phyloP scores from a whole-genome alignment of 2,113 vertebrate species.

The Poeciliopsis retropinna region DNA sequence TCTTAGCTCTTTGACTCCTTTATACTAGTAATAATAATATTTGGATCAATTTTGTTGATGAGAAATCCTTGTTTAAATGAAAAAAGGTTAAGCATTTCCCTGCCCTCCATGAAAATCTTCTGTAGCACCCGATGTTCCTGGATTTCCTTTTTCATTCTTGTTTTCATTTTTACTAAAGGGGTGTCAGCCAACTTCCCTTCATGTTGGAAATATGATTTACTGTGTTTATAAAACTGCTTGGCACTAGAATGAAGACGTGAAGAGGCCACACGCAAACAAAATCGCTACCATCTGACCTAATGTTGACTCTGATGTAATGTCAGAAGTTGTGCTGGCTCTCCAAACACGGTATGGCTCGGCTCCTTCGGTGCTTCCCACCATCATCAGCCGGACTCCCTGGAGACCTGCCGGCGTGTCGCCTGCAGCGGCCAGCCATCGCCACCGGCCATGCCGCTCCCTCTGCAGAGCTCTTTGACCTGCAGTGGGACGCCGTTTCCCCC shows the following conservation, averaged over 20 bases:
- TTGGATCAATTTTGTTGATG: not conserved
- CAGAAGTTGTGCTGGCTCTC: not conserved
- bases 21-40: not conserved
- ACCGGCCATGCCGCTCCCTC: not conserved
- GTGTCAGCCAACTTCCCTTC: not conserved
- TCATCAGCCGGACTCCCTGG: not conserved
- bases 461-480: not conserved
- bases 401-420: not conserved
- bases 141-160: not conserved
- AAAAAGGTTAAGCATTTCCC: not conserved
- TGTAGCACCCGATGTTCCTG: not conserved
- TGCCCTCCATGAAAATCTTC: not conserved
- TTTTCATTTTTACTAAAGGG: not conserved
- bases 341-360: not conserved
- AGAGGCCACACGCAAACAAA: not conserved
- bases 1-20: not conserved
- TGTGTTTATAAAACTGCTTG: not conserved
- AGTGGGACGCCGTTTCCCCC: not conserved
- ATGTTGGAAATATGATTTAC: not conserved
- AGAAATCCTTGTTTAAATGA: not conserved
- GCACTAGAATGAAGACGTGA: not conserved
- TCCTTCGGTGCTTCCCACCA: not conserved
- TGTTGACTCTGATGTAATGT: not conserved
- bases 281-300: not conserved
- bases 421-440: not conserved